Evolutionary conservation across 2,888 invertebrate genomes (phyloP), one percentile per base, ranked within the genome.

Genomic region (Lochmaea crataegi): DNA sequence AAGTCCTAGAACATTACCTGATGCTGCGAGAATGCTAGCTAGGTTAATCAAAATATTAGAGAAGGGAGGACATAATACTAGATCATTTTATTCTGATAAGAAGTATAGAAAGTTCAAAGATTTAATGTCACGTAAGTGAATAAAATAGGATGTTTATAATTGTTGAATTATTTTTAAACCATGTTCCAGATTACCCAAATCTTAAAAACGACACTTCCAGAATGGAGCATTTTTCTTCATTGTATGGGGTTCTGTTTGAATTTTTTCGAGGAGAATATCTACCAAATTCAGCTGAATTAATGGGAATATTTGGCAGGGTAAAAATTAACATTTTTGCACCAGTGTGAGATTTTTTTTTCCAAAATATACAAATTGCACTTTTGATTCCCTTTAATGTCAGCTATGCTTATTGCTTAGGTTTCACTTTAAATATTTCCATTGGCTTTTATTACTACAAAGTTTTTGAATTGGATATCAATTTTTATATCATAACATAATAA

Each of bases 231-330:
- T 93, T 97, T 82, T 88, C 91, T 1, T 90, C 93, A 0, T 85
- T 97, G 6, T 91, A 90, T 80, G 91, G 88, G 5, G 94, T 96
- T 3, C 86, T 97, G 12, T 88, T 88, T 71, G 92, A 94, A 78
- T 94, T 93, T 86, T 88, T 96, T 68, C 92, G 90, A 45, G 91
- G 91, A 76, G 87, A 90, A 69, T 88, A 90, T 38, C 86, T 96
- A 67, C 96, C 96, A 7, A 93, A 94, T 84, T 88, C 90, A 18
- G 91, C 92, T 0, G 94, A 95, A 84, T 87, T 97, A 9, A 90
- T 96, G 88, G 94, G 94, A 68, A 91, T 96, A 76, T 97, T 95
- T 88, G 96, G 97, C 70, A 90, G 95, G 86, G 96, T 96, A 88
- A 88, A 14, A 14, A 51, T 51, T 90, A 87, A 64, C n/a, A n/a